Evolutionary conservation across 2,113 vertebrate species (phyloP), one percentile per base, ranked within the genome.

Genomic region (Sinocyclocheilus anophthalmus): DNA sequence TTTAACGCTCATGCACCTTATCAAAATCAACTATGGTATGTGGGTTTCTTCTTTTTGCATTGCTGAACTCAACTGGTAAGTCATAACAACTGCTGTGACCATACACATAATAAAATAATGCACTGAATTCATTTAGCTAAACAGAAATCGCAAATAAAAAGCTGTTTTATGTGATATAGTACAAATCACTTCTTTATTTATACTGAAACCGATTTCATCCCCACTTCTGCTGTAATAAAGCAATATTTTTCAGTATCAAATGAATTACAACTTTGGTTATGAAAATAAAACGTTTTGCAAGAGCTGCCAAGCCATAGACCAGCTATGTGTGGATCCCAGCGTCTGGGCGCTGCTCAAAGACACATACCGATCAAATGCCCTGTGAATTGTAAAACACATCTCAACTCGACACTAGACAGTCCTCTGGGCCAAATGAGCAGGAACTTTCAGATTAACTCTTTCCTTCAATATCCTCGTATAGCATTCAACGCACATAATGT

Each of bases 1-100:
- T 83, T 77, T 22, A 48, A 91, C 82, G 89, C 80, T 85, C 22
- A 76, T 76, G 85, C 90, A 89, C 84, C 88, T 39, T 75, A 55
- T 87, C 79, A 39, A 76, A 83, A 81, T 81, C 53, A 81, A 26
- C 77, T 72, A 39, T 10, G 33, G 55, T 22, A 80, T 81, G 67
- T 70, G 67, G 86, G 61, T 42, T 39, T 84, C 73, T 70, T 10
- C 12, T 10, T 33, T 63, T 67, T 69, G 65, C 50, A 70, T 72
- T 73, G 61, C 85, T 76, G 20, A 69, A 73, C 22, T 37, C 73
- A 76, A 76, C 73, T 76, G 16, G n/a, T 69, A 82, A 79, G 9
- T 72, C 61, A 48, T 18, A 67, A 76, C 63, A 67, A 30, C 39
- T 81, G 61, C 42, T 50, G 13, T 48, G 14, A 30, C 57, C n/a